These are phyloP conservation scores for Lasiurus cinereus DNA, from an alignment of 2,113 vertebrate genomes.

Conservation along the genomic window DNA sequence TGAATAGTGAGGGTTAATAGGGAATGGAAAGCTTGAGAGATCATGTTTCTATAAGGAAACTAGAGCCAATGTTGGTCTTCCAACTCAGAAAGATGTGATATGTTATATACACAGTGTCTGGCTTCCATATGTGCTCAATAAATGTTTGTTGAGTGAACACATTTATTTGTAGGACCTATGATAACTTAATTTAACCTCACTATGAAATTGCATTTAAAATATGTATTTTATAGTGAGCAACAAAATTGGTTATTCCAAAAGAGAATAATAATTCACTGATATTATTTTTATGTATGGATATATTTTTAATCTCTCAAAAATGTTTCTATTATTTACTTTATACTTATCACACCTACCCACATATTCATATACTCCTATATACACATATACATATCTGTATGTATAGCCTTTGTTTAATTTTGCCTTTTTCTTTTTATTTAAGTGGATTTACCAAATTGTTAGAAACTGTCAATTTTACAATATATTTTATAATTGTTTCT, in stretches of 20 bases:
- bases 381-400: not conserved
- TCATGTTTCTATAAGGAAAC: not conserved
- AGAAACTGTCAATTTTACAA: not conserved
- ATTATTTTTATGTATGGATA: not conserved
- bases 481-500: slow-evolving; percentile 4
- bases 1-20: not conserved
- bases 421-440: not conserved
- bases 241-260: not conserved
- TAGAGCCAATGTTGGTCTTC: not conserved
- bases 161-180: not conserved
- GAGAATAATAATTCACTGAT: not conserved
- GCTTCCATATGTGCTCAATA: not conserved
- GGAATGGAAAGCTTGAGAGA: not conserved
- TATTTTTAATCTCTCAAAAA: not conserved
- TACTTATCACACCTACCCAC: not conserved
- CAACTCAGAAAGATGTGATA: not conserved
- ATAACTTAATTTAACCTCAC: not conserved
- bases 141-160: not conserved
- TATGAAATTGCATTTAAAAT: not conserved
- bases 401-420: not conserved
- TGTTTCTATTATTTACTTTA: not conserved
- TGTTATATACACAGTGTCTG: not conserved
- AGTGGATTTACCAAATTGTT: not conserved
- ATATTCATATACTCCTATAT: not conserved
- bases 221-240: not conserved